Evolutionary conservation across 2,888 invertebrate species (phyloP).

Genomic region (Brenthis hecate): DNA sequence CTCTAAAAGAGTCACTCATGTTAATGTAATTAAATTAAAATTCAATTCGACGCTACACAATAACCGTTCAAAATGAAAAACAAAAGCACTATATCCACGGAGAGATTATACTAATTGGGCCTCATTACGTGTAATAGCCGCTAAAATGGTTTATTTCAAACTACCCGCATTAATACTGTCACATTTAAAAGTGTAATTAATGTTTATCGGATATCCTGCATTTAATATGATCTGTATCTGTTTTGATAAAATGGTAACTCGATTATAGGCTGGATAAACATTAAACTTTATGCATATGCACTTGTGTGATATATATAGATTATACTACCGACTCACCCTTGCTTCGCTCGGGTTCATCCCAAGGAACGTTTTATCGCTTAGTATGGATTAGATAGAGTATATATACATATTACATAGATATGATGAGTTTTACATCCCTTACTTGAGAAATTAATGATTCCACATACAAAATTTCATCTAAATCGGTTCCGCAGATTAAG

Average conservation of each 20-base stretch:
- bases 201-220: constrained; percentile 4
- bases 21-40: constrained; percentile 29
- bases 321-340: background rate
- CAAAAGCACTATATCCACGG: constrained; percentile 29
- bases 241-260: background rate
- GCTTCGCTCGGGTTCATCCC: no score
- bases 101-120: constrained; percentile 37
- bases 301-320: background rate
- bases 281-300: no score
- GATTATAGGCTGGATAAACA: background rate
- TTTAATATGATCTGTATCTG: background rate
- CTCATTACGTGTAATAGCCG: constrained; percentile 36
- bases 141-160: constrained; percentile 32
- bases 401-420: no score
- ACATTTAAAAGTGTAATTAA: constrained; percentile 22
- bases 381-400: no score
- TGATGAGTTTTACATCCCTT: no score
- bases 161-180: constrained; percentile 26
- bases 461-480: no score
- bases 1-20: constrained; percentile 1
- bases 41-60: constrained; percentile 30
- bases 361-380: no score
- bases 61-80: constrained; percentile 34
- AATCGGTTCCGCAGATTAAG: no score
- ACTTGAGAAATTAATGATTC: no score